A percentile compares a stretch with the other conserved stretches of the same genome.
phyloP scores from a whole-genome alignment of 2,888 invertebrate genomes.

The Brenthis daphne region DNA sequence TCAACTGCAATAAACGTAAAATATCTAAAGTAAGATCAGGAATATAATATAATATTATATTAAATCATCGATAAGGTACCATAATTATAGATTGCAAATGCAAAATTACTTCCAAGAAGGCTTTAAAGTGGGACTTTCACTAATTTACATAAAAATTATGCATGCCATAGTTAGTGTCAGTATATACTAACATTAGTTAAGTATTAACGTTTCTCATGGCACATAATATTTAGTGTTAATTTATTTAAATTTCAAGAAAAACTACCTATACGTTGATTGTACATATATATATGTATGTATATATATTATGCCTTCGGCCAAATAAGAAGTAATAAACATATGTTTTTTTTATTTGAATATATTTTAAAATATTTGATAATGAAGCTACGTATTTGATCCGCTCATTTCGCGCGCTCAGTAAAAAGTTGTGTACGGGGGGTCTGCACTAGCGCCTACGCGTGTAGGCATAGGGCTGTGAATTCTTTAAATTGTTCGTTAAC shows the following conservation, averaged over 20 bases:
- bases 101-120: background rate
- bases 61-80: background rate
- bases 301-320: too few relatives aligned
- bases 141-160: conserved; percentile 10
- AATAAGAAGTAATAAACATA: too few relatives aligned
- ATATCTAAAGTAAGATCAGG: conserved; percentile 4
- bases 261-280: background rate
- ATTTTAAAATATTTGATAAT: conserved; percentile 45
- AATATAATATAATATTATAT: background rate
- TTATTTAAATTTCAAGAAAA: background rate
- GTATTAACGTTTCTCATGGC: too few relatives aligned
- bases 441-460: conserved; percentile 62
- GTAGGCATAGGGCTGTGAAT: conserved; percentile 40
- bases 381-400: conserved; percentile 81
- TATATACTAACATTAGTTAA: background rate
- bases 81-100: conserved; percentile 2
- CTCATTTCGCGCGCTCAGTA: conserved; percentile 81
- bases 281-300: too few relatives aligned
- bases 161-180: background rate
- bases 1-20: background rate
- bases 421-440: conserved; percentile 76
- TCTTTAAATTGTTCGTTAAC: conserved; percentile 11
- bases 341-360: background rate
- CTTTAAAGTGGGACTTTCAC: conserved; percentile 2
- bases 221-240: too few relatives aligned